phyloP scores from a whole-genome alignment of 2,888 invertebrate species.

The Zeuzera pyrina region DNA sequence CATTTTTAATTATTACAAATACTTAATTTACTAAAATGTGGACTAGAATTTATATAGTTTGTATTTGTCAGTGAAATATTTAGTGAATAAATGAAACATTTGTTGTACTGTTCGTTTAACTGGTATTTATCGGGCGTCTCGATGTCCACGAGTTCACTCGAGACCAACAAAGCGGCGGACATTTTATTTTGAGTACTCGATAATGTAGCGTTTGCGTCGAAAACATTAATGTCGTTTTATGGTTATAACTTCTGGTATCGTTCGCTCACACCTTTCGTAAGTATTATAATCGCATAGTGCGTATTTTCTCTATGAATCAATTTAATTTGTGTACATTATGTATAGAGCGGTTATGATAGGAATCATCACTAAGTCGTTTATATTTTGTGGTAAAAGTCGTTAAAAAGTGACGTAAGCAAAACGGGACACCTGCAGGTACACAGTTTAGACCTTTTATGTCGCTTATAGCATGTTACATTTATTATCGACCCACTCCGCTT shows the following conservation, averaged over 20 bases:
- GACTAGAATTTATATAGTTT: constrained; percentile 51
- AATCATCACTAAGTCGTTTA: constrained; percentile 55
- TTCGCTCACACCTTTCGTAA: constrained; percentile 71
- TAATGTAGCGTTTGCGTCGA: constrained; percentile 72
- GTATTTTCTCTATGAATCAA: neutral
- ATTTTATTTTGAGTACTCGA: constrained; percentile 74
- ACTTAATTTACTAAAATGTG: constrained; percentile 44
- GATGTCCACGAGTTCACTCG: constrained; percentile 72
- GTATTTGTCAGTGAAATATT: constrained; percentile 49
- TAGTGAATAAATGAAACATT: constrained; percentile 52
- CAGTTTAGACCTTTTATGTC: constrained; percentile 25
- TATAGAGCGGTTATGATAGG: constrained; percentile 43
- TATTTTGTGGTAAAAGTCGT: constrained; percentile 58
- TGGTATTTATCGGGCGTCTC: constrained; percentile 63
- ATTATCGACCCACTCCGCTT: constrained; percentile 61
- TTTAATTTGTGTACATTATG: constrained; percentile 15
- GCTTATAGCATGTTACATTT: constrained; percentile 33
- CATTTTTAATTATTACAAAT: constrained; percentile 42
- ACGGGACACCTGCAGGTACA: constrained; percentile 40
- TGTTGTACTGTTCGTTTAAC: constrained; percentile 46
- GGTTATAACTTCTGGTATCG: constrained; percentile 65
- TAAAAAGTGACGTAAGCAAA: constrained; percentile 62
- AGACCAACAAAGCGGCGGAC: constrained; percentile 74
- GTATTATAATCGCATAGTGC: constrained; percentile 34
- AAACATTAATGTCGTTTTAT: constrained; percentile 72